These are phyloP conservation scores for Nylanderia fulva DNA, from an alignment of 1,140 invertebrate genomes.

Conservation along the genomic window DNA sequence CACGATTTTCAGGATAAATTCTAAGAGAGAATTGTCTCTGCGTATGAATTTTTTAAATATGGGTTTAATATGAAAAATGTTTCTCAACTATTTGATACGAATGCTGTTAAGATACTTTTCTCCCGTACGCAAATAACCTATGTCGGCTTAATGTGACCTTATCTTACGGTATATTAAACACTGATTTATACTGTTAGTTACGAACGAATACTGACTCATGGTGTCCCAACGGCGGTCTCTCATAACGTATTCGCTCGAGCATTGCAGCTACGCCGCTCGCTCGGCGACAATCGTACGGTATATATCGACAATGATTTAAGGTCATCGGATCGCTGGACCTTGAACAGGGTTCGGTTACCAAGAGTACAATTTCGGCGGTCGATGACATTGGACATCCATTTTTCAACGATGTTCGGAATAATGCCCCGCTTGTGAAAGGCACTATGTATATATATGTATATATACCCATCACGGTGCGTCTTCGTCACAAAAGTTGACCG, in stretches of 20 bases:
- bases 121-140: background rate
- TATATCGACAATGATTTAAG: slow-evolving; percentile 45
- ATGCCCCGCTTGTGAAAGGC: slow-evolving; percentile 3
- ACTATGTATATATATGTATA: background rate
- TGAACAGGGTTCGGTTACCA: slow-evolving; percentile 31
- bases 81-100: background rate
- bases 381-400: slow-evolving; percentile 43
- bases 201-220: slow-evolving; percentile 31
- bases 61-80: background rate
- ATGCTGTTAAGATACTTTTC: background rate
- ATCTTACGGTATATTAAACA: slow-evolving; percentile 44
- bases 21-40: no score
- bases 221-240: background rate
- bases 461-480: background rate
- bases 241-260: slow-evolving; percentile 11
- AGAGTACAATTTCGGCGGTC: slow-evolving; percentile 58
- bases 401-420: background rate
- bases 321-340: slow-evolving; percentile 53
- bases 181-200: slow-evolving; percentile 49
- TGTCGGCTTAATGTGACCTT: slow-evolving; percentile 1
- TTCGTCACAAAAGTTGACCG: background rate
- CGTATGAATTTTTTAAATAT: background rate
- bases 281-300: slow-evolving; percentile 44
- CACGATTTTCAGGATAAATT: no score
- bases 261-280: background rate